phyloP scores from a whole-genome alignment of 2,797 vertebrate species.

The Rhyacichthys aspro region DNA sequence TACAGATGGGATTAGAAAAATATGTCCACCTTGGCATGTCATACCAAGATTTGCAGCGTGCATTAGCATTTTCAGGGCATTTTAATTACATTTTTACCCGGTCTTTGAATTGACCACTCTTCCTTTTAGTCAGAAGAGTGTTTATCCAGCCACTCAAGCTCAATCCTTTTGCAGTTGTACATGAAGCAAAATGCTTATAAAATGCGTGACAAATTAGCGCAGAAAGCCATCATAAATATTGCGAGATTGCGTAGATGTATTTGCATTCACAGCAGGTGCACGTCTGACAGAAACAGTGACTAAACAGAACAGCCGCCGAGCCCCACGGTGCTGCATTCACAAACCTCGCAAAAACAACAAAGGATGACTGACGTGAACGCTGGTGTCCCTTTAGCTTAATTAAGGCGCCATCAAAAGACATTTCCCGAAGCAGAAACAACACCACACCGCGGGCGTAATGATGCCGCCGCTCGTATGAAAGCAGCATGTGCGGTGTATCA shows the following conservation, averaged over 20 bases:
- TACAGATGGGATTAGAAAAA: slow-evolving; percentile 15
- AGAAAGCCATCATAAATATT: slow-evolving; percentile 1
- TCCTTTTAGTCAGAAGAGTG: not conserved
- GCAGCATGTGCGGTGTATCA: slow-evolving; percentile 40
- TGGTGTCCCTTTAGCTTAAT: slow-evolving; percentile 31
- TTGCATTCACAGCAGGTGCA: slow-evolving; percentile 29
- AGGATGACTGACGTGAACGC: slow-evolving; percentile 17
- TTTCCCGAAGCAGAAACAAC: slow-evolving; percentile 23
- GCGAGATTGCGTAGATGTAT: slow-evolving; percentile 15
- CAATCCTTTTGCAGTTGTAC: not conserved
- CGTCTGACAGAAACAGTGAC: slow-evolving; percentile 23
- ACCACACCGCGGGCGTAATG: slow-evolving; percentile 23
- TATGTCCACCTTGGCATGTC: slow-evolving; percentile 2
- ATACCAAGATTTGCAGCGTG: not conserved
- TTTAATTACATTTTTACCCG: not conserved
- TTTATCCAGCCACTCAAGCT: not conserved
- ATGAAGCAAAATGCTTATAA: not conserved
- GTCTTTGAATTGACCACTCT: slow-evolving; percentile 1
- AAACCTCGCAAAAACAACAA: slow-evolving; percentile 8
- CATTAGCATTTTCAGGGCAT: slow-evolving; percentile 1
- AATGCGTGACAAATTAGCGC: not conserved
- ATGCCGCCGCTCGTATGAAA: slow-evolving; percentile 28
- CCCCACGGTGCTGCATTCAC: slow-evolving; percentile 6
- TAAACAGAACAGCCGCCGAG: slow-evolving; percentile 18
- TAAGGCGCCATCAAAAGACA: slow-evolving; percentile 20